phyloP scores from a whole-genome alignment of 1,140 invertebrate species.

The Drosophila obscura region DNA sequence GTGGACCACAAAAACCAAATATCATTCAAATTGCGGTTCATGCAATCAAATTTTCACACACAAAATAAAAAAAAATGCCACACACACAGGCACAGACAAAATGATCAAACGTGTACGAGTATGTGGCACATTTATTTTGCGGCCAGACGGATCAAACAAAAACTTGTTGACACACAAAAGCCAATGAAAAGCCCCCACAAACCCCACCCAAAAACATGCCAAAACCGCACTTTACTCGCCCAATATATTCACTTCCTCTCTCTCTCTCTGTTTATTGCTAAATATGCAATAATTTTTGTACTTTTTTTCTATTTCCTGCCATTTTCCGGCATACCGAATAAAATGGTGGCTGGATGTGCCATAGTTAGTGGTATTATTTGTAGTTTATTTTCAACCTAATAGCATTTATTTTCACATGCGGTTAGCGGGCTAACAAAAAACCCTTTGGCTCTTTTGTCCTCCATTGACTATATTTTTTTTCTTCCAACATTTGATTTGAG shows the following conservation, averaged over 20 bases:
- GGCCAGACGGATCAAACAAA: conserved; percentile 23
- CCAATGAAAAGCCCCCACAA: conserved; percentile 1
- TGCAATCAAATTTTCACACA: conserved; percentile 57
- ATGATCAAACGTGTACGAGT: conserved; percentile 25
- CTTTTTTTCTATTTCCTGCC: conserved; percentile 28
- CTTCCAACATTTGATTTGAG: no score
- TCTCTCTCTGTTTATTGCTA: conserved; percentile 56
- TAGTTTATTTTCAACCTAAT: conserved; percentile 27
- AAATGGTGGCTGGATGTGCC: background rate
- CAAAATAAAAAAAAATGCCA: conserved; percentile 6
- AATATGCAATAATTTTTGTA: conserved; percentile 62
- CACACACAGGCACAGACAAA: no score
- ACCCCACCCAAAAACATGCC: conserved; percentile 41
- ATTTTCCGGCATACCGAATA: conserved; percentile 12
- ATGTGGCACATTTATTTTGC: conserved; percentile 34
- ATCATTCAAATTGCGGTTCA: conserved; percentile 74
- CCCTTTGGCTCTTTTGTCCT: no score
- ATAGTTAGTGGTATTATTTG: no score
- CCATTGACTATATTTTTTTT: no score
- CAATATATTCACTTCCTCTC: conserved; percentile 34
- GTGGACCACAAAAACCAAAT: conserved; percentile 60
- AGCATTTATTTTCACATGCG: conserved; percentile 79
- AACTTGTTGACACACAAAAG: conserved; percentile 41
- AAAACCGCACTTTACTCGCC: conserved; percentile 37
- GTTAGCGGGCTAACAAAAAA: conserved; percentile 30